A percentile compares a stretch with the other conserved stretches of the same genome.
Conservation (phyloP, 1,140 invertebrate species). For the Vanessa tameamea region DNA sequence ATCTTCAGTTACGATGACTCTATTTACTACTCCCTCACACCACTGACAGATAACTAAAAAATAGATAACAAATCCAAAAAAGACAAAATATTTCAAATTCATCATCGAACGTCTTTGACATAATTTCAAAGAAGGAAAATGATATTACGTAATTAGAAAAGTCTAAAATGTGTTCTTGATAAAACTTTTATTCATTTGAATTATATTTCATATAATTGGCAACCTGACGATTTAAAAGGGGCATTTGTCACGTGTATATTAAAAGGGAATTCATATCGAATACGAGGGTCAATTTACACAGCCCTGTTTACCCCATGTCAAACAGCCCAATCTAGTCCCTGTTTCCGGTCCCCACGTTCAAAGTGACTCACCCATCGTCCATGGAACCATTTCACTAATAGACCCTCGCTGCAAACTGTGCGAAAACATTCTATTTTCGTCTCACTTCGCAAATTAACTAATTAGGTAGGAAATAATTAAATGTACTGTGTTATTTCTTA, state of each 20-base stretch:
- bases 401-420: constrained; percentile 19
- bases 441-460: neutral
- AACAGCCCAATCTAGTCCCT: constrained; percentile 21
- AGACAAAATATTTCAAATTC: no score
- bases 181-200: no score
- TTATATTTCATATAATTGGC: no score
- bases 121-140: no score
- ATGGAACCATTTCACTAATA: constrained; percentile 27
- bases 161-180: no score
- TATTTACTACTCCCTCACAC: no score
- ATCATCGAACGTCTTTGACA: no score
- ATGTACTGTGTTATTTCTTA: neutral
- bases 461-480: neutral
- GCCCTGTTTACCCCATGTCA: constrained; percentile 2
- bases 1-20: no score
- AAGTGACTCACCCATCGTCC: constrained; percentile 22
- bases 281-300: neutral
- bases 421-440: constrained; percentile 16
- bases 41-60: no score
- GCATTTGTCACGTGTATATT: neutral
- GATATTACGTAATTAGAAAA: no score
- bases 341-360: constrained; percentile 25
- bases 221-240: neutral
- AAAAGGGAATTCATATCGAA: neutral
- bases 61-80: no score